Conservation (phyloP, 2,888 invertebrate genomes). For the Lasius fuliginosus region DNA sequence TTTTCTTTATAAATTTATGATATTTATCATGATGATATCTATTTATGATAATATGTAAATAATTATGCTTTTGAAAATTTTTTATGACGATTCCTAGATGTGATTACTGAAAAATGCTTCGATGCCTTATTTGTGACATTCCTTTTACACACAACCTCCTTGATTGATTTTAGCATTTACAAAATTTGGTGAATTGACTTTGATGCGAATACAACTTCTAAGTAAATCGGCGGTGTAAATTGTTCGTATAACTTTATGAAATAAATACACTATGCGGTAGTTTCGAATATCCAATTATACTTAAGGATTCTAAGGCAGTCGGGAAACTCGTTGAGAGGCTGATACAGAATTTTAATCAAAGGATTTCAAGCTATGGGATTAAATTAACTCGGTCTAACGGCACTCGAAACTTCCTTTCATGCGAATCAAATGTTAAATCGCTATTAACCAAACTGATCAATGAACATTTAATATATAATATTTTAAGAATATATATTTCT, state of each 20-base stretch:
- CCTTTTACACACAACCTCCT: background rate
- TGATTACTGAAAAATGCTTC: background rate
- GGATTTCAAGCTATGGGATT: constrained; percentile 17
- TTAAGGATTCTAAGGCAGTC: constrained; percentile 22
- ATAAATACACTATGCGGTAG: constrained; percentile 24
- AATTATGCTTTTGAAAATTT: background rate
- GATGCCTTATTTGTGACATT: background rate
- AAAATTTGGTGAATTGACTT: background rate
- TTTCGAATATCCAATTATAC: constrained; percentile 46
- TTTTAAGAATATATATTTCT: constrained; percentile 15
- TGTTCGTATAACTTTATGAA: constrained; percentile 31
- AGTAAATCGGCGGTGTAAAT: constrained; percentile 19
- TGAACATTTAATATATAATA: background rate
- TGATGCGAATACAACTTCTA: constrained; percentile 4
- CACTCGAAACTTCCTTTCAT: constrained; percentile 13
- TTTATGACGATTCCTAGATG: background rate
- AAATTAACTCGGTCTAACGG: constrained; percentile 34
- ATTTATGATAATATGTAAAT: background rate
- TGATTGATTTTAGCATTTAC: background rate
- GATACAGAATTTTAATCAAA: constrained; percentile 48
- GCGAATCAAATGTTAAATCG: constrained; percentile 15
- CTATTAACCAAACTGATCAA: background rate
- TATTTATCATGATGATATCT: no score
- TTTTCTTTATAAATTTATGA: no score
- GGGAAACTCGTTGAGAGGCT: constrained; percentile 31